Conservation (phyloP, 2,113 vertebrate genomes). For the Saiga tatarica region DNA sequence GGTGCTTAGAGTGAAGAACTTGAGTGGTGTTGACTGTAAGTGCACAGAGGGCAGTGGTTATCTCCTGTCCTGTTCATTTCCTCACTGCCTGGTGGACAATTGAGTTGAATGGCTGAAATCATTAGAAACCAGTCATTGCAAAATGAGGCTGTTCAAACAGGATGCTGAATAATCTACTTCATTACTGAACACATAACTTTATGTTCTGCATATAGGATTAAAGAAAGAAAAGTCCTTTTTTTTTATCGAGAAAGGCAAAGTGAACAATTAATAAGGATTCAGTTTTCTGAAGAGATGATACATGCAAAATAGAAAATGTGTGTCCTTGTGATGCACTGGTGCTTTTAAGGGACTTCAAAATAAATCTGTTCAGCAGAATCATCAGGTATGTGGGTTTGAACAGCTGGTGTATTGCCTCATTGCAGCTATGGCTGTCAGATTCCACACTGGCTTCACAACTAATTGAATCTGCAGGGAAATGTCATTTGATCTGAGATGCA, state of each 20-base stretch:
- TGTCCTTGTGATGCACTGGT: background rate
- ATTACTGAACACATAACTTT: background rate
- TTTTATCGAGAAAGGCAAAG: background rate
- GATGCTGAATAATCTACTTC: background rate
- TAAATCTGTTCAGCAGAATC: background rate
- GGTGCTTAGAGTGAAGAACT: background rate
- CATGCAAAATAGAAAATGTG: background rate
- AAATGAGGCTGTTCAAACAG: background rate
- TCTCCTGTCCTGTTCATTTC: background rate
- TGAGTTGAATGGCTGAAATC: fast-evolving
- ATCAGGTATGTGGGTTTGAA: background rate
- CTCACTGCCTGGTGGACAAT: background rate
- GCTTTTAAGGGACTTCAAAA: background rate
- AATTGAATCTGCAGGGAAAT: conserved; percentile 11
- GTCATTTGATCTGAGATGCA: background rate
- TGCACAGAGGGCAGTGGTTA: background rate
- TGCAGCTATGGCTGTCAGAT: background rate
- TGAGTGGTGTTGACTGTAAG: background rate
- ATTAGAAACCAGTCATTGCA: background rate
- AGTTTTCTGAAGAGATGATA: background rate
- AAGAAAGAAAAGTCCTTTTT: background rate
- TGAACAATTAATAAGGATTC: background rate
- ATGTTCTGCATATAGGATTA: background rate
- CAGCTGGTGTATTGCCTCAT: background rate
- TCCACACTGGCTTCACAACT: background rate